Conservation (phyloP, 2,888 invertebrate genomes). For the Heliconius erato region DNA sequence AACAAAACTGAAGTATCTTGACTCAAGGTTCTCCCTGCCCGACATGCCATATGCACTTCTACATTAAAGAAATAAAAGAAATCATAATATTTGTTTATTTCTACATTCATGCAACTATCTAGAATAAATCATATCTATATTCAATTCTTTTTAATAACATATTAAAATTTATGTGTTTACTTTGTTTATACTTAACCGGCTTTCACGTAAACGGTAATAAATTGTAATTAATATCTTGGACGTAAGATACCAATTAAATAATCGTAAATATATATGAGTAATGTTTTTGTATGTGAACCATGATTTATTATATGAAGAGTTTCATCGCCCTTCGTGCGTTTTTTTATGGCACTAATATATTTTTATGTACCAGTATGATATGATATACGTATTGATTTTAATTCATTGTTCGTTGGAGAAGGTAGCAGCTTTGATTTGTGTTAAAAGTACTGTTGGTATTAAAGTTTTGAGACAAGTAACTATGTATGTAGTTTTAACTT, state of each 20-base stretch:
- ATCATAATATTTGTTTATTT: no score
- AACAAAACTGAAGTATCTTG: no score
- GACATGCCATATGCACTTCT: no score
- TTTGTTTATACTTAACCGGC: conserved; percentile 26
- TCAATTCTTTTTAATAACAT: conserved; percentile 9
- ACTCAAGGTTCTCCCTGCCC: no score
- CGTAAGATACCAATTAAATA: conserved; percentile 77
- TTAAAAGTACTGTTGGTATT: no score
- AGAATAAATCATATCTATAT: conserved; percentile 22
- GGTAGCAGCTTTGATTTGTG: no score
- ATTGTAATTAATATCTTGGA: conserved; percentile 73
- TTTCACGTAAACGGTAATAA: conserved; percentile 60
- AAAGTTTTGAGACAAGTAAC: no score
- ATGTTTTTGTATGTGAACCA: conserved; percentile 24
- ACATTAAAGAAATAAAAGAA: no score
- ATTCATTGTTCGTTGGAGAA: no score
- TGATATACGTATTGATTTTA: no score
- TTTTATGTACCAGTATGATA: neutral
- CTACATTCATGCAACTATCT: neutral
- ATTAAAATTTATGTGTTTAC: conserved; percentile 27
- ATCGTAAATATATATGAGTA: conserved; percentile 58
- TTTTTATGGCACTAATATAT: neutral
- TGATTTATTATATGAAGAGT: conserved; percentile 22
- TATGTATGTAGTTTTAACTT: no score
- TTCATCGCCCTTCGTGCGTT: conserved; percentile 14